A percentile compares a stretch with the other conserved stretches of the same genome.
phyloP scores from a whole-genome alignment of 2,888 invertebrate species.

The Cyrtodaria siliqua region DNA sequence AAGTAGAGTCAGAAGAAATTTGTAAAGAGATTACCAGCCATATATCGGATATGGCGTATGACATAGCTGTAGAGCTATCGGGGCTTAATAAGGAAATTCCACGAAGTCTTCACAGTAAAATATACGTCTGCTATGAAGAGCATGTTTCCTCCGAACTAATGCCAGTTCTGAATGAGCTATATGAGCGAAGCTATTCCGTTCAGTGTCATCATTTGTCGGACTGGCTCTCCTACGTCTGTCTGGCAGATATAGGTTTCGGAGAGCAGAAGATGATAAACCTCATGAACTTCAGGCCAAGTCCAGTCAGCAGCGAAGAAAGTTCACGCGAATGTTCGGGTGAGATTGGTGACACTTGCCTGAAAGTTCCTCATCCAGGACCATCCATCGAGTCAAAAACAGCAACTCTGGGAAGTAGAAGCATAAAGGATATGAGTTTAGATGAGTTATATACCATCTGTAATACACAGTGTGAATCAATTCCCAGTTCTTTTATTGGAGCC shows the following conservation, averaged over 20 bases:
- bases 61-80: conserved; percentile 42
- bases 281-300: conserved; percentile 1
- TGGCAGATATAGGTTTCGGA: conserved; percentile 62
- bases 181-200: conserved; percentile 66
- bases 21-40: conserved; percentile 63
- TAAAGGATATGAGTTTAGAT: conserved; percentile 24
- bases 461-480: not conserved
- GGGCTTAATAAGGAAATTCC: conserved; percentile 22
- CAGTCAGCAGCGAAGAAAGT: too few species aligned
- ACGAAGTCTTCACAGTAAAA: conserved; percentile 62
- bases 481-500: not conserved
- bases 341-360: too few species aligned
- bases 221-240: conserved; percentile 55
- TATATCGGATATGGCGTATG: conserved; percentile 52
- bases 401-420: conserved; percentile 6
- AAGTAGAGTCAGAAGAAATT: conserved; percentile 48
- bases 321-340: conserved; percentile 25
- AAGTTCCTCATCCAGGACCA: conserved; percentile 4
- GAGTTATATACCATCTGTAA: conserved; percentile 13
- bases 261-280: conserved; percentile 43
- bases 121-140: conserved; percentile 79
- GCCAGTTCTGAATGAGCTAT: conserved; percentile 70
- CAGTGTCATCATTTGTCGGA: conserved; percentile 57
- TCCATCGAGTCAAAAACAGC: conserved; percentile 3
- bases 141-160: conserved; percentile 75